Percentiles rank a stretch among this genome's conserved stretches.
Conservation (phyloP, 2,888 invertebrate genomes). For the Drosophila prolongata region DNA sequence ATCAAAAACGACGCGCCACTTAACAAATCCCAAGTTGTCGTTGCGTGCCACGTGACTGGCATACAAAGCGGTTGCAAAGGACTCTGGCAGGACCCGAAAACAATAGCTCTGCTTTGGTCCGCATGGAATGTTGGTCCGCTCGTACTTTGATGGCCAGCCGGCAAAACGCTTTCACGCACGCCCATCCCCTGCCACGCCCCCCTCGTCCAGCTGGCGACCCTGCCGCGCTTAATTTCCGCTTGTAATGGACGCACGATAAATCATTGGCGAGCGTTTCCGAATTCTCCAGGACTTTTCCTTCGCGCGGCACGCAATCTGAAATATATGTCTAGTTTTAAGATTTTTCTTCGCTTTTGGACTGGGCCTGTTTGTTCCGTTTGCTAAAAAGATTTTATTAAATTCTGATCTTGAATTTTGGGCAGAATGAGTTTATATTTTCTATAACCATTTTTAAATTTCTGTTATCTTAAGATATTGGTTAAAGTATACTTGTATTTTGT, state of each 20-base stretch:
- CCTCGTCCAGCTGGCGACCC: slow-evolving; percentile 54
- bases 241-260: slow-evolving; percentile 81
- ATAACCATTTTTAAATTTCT: no score
- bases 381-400: slow-evolving; percentile 1
- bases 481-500: no score
- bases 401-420: neutral
- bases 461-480: no score
- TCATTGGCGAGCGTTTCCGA: slow-evolving; percentile 77
- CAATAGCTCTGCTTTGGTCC: slow-evolving; percentile 67
- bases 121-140: slow-evolving; percentile 39
- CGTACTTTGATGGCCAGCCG: slow-evolving; percentile 54
- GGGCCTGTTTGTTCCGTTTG: slow-evolving; percentile 29
- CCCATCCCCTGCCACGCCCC: slow-evolving; percentile 39
- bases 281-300: slow-evolving; percentile 24
- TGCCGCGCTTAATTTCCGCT: slow-evolving; percentile 82
- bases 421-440: no score
- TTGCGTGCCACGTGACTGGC: slow-evolving; percentile 79
- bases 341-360: slow-evolving; percentile 5
- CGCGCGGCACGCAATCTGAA: slow-evolving; percentile 57
- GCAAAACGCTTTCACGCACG: slow-evolving; percentile 78
- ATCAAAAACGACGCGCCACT: slow-evolving; percentile 71
- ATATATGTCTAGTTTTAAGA: slow-evolving; percentile 58
- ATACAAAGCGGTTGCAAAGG: slow-evolving; percentile 42
- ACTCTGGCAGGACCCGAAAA: slow-evolving; percentile 45
- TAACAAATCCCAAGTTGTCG: slow-evolving; percentile 80